phyloP scores from a whole-genome alignment of 1,140 invertebrate species.

The Drosophila burlai region DNA sequence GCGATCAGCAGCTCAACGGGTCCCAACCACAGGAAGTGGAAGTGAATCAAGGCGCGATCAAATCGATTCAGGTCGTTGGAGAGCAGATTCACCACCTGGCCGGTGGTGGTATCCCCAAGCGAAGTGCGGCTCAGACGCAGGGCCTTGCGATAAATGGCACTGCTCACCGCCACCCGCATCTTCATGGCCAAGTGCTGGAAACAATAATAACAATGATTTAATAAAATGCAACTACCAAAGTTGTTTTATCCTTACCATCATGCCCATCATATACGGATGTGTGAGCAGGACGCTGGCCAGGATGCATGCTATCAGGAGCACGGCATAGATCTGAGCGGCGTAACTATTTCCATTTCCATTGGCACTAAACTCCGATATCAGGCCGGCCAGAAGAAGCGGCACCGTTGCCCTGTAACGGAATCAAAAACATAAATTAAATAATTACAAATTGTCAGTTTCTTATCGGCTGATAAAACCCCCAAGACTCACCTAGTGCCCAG shows the following conservation, averaged over 20 bases:
- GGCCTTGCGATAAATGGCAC: slow-evolving; percentile 89
- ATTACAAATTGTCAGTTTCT: slow-evolving; percentile 7
- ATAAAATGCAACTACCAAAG: neutral
- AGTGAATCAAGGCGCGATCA: slow-evolving; percentile 81
- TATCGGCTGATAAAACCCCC: slow-evolving; percentile 1
- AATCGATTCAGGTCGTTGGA: slow-evolving; percentile 88
- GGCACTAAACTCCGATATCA: slow-evolving; percentile 86
- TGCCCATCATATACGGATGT: slow-evolving; percentile 88
- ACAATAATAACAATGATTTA: neutral
- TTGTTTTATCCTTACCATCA: slow-evolving; percentile 79
- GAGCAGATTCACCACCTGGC: slow-evolving; percentile 90
- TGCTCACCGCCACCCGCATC: slow-evolving; percentile 86
- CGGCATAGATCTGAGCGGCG: slow-evolving; percentile 87
- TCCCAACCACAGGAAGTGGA: slow-evolving; percentile 86
- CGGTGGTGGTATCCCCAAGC: slow-evolving; percentile 91
- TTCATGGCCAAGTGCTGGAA: slow-evolving; percentile 73
- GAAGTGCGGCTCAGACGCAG: slow-evolving; percentile 88
- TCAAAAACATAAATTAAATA: neutral
- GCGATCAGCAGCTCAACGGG: slow-evolving; percentile 87
- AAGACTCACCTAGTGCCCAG: slow-evolving; percentile 60
- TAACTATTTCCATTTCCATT: slow-evolving; percentile 81
- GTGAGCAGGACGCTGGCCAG: slow-evolving; percentile 86
- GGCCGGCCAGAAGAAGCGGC: slow-evolving; percentile 71
- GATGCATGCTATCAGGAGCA: slow-evolving; percentile 86
- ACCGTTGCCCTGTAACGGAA: slow-evolving; percentile 86